Evolutionary conservation across 2,113 vertebrate species (phyloP), one percentile per base, ranked within the genome.

Genomic region (Ardeotis arabs): DNA sequence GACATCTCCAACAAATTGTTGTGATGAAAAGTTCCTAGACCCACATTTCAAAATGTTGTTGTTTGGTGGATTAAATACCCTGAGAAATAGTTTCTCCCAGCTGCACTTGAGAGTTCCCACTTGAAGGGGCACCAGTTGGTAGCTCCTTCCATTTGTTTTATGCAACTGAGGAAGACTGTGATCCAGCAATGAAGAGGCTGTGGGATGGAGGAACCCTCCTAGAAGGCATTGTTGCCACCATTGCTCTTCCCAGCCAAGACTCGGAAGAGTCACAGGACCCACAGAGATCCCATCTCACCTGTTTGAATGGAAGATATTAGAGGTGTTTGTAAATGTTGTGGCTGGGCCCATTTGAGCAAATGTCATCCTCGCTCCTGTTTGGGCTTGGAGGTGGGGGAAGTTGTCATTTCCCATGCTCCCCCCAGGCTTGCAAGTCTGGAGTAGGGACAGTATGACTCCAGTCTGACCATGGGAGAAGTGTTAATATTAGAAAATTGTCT

Each of bases 11-110:
- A 44, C 41, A 44, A 44, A 55, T 2, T 23, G 12, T n/a, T 52
- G 14, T 4, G 20, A 16, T 4, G 5, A 70, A 50, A 85, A 37
- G 0, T 58, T 90, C 31, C 55, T 14, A 8, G 12, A 73, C 10
- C 37, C 28, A 27, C 14, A 16, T 86, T 83, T 35, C 7, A 49
- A 41, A 35, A 28, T 15, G 2, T 23, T 9, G 12, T 4, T 41
- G 8, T 31, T 53, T 7, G 27, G 12, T 0, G 0, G 37, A 15
- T 56, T 21, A 82, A 87, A 35, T 44, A 37, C 15, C 31, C 35
- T 25, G 22, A n/a, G 39, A 70, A 72, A 44, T 7, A 35, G 25
- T 45, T 95, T 85, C 29, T 76, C 21, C 29, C 25, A 28, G 44
- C 21, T 62, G 44, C 12, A 29, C 2, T 1, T 44, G 13, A 14